Evolutionary conservation across 1,140 invertebrate species (phyloP).

Genomic region (Drosophila pachea): DNA sequence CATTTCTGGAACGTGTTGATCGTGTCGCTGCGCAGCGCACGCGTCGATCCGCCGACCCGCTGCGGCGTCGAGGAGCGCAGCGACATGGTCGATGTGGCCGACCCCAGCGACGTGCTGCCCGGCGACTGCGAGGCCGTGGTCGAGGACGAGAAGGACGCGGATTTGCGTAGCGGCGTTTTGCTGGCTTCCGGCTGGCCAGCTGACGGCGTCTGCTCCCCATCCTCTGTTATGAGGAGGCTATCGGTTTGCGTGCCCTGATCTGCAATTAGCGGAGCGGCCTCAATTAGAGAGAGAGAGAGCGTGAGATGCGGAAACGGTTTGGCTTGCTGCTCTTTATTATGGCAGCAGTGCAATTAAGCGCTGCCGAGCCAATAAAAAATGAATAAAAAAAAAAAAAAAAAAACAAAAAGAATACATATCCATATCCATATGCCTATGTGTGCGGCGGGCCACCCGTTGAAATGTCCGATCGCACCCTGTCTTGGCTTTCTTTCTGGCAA

Average conservation of each 20-base stretch:
- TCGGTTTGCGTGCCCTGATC: conserved; percentile 77
- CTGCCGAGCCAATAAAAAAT: conserved; percentile 18
- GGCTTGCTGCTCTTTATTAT: conserved; percentile 37
- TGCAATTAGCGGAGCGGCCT: conserved; percentile 21
- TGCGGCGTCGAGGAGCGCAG: conserved; percentile 64
- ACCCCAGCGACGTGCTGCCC: conserved; percentile 63
- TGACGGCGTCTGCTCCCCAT: conserved; percentile 19
- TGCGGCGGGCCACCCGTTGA: conserved; percentile 17
- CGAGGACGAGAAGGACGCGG: conserved; percentile 68
- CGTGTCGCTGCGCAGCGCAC: conserved; percentile 63
- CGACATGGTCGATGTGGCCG: conserved; percentile 71
- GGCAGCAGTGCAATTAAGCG: conserved; percentile 31
- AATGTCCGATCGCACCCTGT: conserved; percentile 30
- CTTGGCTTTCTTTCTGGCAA: conserved; percentile 23
- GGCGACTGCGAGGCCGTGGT: conserved; percentile 50
- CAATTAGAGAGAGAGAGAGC: conserved; percentile 18
- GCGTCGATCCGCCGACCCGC: conserved; percentile 33
- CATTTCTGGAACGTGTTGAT: conserved; percentile 77
- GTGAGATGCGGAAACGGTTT: conserved; percentile 45
- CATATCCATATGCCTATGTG: no score
- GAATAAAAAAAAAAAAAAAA: conserved; percentile 19
- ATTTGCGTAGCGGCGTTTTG: conserved; percentile 68
- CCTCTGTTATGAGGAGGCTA: conserved; percentile 67
- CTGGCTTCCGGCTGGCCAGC: conserved; percentile 15
- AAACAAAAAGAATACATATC: not conserved